These are phyloP conservation scores for Cyclura pinguis DNA, from an alignment of 2,797 vertebrate genomes.

Conservation along the genomic window DNA sequence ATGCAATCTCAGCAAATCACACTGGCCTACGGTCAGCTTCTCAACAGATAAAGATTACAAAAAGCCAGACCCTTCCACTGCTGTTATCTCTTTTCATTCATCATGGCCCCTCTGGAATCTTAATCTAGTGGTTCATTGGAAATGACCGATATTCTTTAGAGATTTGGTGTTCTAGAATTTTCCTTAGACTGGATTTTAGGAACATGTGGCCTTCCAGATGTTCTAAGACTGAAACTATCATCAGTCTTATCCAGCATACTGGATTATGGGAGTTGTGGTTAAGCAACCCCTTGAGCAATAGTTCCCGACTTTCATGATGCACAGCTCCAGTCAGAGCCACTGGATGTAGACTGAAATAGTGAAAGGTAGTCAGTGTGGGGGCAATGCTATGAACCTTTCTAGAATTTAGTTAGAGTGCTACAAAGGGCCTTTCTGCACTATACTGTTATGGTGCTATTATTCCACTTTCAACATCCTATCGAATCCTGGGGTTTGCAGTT, in stretches of 20 bases:
- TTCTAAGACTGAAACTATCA: background rate
- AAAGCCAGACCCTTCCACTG: background rate
- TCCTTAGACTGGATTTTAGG: background rate
- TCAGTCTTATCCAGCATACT: no score
- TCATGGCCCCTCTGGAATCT: background rate
- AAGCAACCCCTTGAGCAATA: background rate
- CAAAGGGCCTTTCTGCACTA: no score
- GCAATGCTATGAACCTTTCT: no score
- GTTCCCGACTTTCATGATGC: no score
- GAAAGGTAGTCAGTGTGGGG: no score
- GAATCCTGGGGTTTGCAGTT: no score
- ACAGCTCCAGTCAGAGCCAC: no score
- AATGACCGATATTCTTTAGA: conserved; percentile 21
- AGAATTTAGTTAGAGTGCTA: no score
- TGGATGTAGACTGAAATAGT: no score
- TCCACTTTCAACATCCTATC: no score
- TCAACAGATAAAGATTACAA: background rate
- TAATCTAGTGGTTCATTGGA: background rate
- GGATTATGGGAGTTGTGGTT: background rate
- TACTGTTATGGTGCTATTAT: no score
- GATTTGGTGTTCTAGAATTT: background rate
- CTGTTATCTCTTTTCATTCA: background rate
- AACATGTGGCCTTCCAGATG: background rate
- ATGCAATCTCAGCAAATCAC: background rate
- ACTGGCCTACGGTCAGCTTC: background rate